A percentile compares a stretch with the other conserved stretches of the same genome.
Evolutionary conservation across 2,888 invertebrate species (phyloP).

Genomic region (Drosophila pseudotalamancana): DNA sequence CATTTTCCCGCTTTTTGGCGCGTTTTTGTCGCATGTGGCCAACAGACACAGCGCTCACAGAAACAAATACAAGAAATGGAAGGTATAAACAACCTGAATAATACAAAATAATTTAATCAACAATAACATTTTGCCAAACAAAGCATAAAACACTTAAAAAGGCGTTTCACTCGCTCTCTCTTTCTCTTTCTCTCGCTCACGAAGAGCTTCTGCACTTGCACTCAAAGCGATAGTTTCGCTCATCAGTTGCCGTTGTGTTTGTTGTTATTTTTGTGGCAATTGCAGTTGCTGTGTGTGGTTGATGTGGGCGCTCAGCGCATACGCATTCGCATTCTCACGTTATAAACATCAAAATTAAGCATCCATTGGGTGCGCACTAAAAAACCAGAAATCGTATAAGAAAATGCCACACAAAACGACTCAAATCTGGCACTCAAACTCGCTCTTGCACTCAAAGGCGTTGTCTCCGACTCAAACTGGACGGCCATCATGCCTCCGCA

Average conservation of each 20-base stretch:
- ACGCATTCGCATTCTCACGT: conserved; percentile 79
- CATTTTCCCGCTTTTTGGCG: conserved; percentile 30
- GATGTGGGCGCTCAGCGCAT: conserved; percentile 60
- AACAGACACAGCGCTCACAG: conserved; percentile 7
- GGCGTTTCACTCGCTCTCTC: conserved; percentile 54
- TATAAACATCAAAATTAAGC: conserved; percentile 78
- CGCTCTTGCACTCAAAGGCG: conserved; percentile 57
- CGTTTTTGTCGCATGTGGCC: conserved; percentile 29
- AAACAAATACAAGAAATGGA: conserved; percentile 10
- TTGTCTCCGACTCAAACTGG: conserved; percentile 29
- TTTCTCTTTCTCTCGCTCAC: neutral
- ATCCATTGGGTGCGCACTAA: conserved; percentile 68
- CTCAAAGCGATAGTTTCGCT: conserved; percentile 73
- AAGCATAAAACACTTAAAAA: conserved; percentile 80
- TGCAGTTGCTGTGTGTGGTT: conserved; percentile 30
- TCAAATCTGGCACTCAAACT: conserved; percentile 45
- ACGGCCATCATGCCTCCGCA: conserved; percentile 71
- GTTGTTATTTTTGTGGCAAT: conserved; percentile 32
- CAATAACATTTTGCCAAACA: conserved; percentile 81
- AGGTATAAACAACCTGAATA: conserved; percentile 65
- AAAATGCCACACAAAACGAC: conserved; percentile 48
- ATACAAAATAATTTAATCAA: conserved; percentile 77
- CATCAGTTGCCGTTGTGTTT: conserved; percentile 39
- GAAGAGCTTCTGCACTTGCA: conserved; percentile 29
- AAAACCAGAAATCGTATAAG: conserved; percentile 58